Evolutionary conservation across 2,888 invertebrate genomes (phyloP).

Genomic region (Micropterix aruncella): DNA sequence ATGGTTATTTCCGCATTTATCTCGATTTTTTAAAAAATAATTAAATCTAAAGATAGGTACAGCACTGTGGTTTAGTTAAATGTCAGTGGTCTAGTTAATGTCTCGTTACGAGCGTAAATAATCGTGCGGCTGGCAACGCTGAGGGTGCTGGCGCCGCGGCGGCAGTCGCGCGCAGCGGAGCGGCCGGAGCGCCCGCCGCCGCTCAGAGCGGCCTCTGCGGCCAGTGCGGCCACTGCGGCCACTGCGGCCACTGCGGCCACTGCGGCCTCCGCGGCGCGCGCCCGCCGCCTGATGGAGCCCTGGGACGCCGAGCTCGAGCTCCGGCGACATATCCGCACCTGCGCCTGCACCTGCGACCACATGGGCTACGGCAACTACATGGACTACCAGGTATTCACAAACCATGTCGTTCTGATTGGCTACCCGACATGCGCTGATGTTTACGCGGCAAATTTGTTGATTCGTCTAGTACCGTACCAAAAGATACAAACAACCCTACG

Average conservation of each 20-base stretch:
- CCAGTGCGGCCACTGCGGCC: slow-evolving; percentile 12
- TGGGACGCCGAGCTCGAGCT: slow-evolving; percentile 70
- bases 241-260: slow-evolving; percentile 22
- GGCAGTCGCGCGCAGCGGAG: slow-evolving; percentile 20
- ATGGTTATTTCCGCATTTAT: too few species aligned
- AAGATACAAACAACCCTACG: too few species aligned
- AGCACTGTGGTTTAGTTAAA: too few species aligned
- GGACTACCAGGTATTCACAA: slow-evolving; percentile 85
- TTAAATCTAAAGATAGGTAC: too few species aligned
- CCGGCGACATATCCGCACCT: slow-evolving; percentile 77
- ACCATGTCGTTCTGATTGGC: slow-evolving; percentile 11
- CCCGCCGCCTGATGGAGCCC: slow-evolving; percentile 35
- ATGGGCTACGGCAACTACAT: slow-evolving; percentile 88
- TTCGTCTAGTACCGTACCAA: too few species aligned
- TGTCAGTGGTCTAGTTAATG: too few species aligned
- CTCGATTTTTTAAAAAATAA: too few species aligned
- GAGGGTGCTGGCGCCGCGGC: slow-evolving; percentile 29
- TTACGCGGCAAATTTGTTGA: background rate
- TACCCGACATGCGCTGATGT: too few species aligned
- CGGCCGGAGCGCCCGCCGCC: slow-evolving; percentile 23
- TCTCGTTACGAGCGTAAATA: too few species aligned
- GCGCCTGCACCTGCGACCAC: slow-evolving; percentile 85
- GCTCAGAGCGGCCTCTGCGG: slow-evolving; percentile 22
- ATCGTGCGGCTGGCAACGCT: too few species aligned
- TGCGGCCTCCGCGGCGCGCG: slow-evolving; percentile 17